Percentiles rank a stretch among this genome's conserved stretches.
phyloP scores from a whole-genome alignment of 2,113 vertebrate genomes.

The Chamaea fasciata region DNA sequence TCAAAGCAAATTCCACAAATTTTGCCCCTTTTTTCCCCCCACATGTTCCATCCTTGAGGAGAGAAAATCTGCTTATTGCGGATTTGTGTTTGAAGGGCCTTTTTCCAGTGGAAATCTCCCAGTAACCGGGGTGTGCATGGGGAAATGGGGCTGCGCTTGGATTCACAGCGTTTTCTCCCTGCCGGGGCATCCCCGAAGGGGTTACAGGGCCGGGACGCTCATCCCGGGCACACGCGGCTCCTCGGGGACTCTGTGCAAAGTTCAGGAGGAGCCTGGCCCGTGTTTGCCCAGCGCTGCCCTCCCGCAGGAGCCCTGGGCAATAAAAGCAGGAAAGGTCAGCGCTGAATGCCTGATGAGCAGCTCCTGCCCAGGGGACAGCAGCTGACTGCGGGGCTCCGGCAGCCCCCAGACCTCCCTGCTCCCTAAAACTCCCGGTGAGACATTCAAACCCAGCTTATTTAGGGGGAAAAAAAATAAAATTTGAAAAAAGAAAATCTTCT shows the following conservation, averaged over 20 bases:
- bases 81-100: not conserved
- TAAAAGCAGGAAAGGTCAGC: constrained; percentile 43
- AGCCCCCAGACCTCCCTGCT: not conserved
- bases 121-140: fast-evolving
- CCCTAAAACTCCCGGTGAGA: not conserved
- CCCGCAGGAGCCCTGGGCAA: not conserved
- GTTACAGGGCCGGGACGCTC: not conserved
- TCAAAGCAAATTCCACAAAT: not conserved
- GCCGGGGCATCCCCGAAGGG: not conserved
- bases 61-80: fast-evolving
- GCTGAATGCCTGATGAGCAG: constrained; percentile 3
- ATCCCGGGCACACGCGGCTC: not conserved
- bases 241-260: constrained; percentile 28
- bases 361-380: not conserved
- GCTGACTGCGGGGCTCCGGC: not conserved
- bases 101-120: not conserved
- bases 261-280: not conserved
- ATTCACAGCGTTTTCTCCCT: not conserved
- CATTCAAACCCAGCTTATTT: not conserved
- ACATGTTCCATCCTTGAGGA: not conserved
- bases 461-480: not conserved
- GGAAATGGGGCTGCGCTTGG: fast-evolving
- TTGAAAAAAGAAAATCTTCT: too few relatives aligned
- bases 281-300: not conserved
- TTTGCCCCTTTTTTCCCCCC: too few relatives aligned